A percentile compares a stretch with the other conserved stretches of the same genome.
Conservation (phyloP, 2,888 invertebrate genomes). For the Lepidochitona cinerea region DNA sequence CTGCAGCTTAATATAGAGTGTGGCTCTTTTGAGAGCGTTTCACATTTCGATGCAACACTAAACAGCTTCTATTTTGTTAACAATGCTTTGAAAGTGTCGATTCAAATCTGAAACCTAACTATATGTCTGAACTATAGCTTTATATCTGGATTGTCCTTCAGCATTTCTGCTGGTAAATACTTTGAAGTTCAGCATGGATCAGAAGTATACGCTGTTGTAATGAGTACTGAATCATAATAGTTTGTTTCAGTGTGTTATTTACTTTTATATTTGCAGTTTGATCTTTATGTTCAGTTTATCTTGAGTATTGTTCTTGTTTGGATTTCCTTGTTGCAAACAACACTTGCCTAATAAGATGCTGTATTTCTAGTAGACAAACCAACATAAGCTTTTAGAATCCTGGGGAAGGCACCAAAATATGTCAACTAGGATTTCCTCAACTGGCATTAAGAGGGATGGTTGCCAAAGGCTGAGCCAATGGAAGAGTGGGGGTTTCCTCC, state of each 20-base stretch:
- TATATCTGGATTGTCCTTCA: background rate
- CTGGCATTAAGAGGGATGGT: no score
- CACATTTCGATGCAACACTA: background rate
- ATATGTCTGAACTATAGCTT: background rate
- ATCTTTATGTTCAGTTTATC: background rate
- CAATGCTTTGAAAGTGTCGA: background rate
- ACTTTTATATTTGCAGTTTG: background rate
- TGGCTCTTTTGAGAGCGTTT: background rate
- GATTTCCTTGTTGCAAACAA: background rate
- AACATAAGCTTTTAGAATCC: no score
- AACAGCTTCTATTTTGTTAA: background rate
- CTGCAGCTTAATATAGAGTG: no score
- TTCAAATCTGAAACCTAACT: background rate
- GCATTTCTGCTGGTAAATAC: background rate
- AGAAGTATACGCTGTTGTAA: background rate
- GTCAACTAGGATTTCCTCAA: no score
- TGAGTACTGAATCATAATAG: background rate
- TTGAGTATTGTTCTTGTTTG: background rate
- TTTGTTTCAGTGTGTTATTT: background rate
- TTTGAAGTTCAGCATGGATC: background rate
- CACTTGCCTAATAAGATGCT: background rate
- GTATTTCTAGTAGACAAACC: background rate
- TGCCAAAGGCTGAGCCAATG: no score
- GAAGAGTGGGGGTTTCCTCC: no score
- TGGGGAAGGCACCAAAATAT: no score